Base-by-base conservation (phyloP, 2,888 invertebrate species). In the Itoplectis maculator region DNA sequence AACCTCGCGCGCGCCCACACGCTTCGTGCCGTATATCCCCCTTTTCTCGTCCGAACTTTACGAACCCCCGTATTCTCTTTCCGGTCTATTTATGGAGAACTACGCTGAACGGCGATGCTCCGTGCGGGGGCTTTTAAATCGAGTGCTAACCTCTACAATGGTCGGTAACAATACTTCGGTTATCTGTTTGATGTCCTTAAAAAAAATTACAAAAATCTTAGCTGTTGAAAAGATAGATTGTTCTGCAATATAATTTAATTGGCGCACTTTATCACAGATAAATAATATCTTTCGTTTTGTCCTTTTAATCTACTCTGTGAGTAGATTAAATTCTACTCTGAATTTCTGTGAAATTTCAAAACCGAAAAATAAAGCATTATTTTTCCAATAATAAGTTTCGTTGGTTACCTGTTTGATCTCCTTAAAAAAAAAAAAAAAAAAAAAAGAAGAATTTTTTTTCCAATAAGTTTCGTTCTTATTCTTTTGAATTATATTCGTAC, bases 41-140 rank as follows among this genome's bases (percentile, higher is more conserved):
- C n/a, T 63, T 74, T 68, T 68, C 20, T 15, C 23, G n/a, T 29
- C 63, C 59, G 42, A 20, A 63, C 51, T 63, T 49, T 47, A 47
- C 35, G 37, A 47, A 42, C 61, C 40, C 54, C 40, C 20, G 15
- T 49, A 23, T 68, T 63, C 69, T 68, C 61, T 76, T 51, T 40
- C 47, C 63, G 63, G 47, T 75, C 29, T 63, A 75, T 69, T 45
- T 69, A 49, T 70, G 47, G 75, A 49, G 35, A 37, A 29, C 66
- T 59, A 70, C 47, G 11, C 15, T 20, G 18, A 49, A 47, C n/a
- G n/a, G 40, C 40, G 18, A 29, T 29, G 61, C 40, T 61, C 18
- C 18, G 1, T 9, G 40, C 40, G 61, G 11, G 37, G 15, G 37
- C 8, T 61, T 61, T 61, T 40, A 29, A 61, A 61, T 61, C 37